Evolutionary conservation across 2,113 vertebrate species (phyloP), one percentile per base, ranked within the genome.

Genomic region (Sinocyclocheilus rhinocerous): DNA sequence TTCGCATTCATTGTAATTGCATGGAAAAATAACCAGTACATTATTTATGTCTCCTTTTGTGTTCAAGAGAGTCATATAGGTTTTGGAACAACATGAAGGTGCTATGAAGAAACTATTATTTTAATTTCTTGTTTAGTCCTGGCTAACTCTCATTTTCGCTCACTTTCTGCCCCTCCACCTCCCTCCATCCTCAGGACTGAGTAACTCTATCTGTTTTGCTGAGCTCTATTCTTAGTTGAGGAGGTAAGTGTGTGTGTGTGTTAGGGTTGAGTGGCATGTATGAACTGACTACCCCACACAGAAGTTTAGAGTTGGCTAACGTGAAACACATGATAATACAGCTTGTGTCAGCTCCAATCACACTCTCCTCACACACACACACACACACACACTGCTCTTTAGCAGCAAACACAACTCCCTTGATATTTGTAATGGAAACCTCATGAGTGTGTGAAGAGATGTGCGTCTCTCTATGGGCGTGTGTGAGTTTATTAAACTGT

Each of bases 301-400:
- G n/a, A 87, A 85, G 89, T 90, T 87, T 55, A 80, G 67, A 87
- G 75, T 65, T 24, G 70, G 24, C 36, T 87, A 92, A 91, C 70
- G 75, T 84, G 90, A 91, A 92, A 90, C 91, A 92, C 59, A 90
- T 92, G 92, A 76, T 80, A 75, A 63, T 84, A 86, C 85, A 63
- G 63, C 70, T 45, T 55, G 84, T 61, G 89, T 92, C 89, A 91
- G 83, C 91, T 90, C 90, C 87, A 90, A 88, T 88, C 87, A 90
- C 85, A 67, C 65, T 87, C 52, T 90, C 89, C 89, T 91, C 50
- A 91, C 90, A 91, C 48, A 75, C 52, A 63, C 65, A 83, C 45
- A 63, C 55, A 76, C 39, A 52, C 89, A 90, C 76, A 89, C 91
- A 77, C 20, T 33, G 18, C 18, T 26, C 45, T 72, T 55, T 36